A percentile compares a stretch with the other conserved stretches of the same genome.
phyloP scores from a whole-genome alignment of 2,888 invertebrate species.

The Phengaris arion region DNA sequence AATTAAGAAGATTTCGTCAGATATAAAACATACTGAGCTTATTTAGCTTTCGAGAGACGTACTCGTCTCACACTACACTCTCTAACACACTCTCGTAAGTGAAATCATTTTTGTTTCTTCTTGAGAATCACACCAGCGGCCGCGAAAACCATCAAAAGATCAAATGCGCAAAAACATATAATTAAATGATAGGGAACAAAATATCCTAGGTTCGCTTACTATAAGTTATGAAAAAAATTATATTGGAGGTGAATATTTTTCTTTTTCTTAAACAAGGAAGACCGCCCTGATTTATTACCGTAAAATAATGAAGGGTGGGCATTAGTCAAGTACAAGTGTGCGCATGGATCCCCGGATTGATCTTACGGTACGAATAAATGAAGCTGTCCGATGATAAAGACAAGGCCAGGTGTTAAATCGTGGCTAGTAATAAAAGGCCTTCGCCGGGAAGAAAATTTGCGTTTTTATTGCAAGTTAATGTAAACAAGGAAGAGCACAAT shows the following conservation, averaged over 20 bases:
- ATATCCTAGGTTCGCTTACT: not conserved
- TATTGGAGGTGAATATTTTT: not conserved
- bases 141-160: not conserved
- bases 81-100: too few species aligned
- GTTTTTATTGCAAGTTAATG: slow-evolving; percentile 28
- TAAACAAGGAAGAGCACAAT: slow-evolving; percentile 27
- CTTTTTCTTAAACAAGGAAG: not conserved
- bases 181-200: not conserved
- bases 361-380: not conserved
- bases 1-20: too few species aligned
- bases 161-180: not conserved
- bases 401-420: slow-evolving; percentile 25
- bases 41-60: not conserved
- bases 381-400: slow-evolving; percentile 8
- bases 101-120: not conserved
- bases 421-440: slow-evolving; percentile 27
- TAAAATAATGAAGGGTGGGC: not conserved
- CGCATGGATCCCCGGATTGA: not conserved
- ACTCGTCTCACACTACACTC: too few species aligned
- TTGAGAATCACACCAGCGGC: not conserved
- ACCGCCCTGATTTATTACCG: not conserved
- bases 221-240: too few species aligned
- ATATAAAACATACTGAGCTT: not conserved
- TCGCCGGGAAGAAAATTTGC: slow-evolving; percentile 22
- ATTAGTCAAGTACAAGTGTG: slow-evolving; percentile 22